Base-by-base conservation (phyloP, 2,113 vertebrate genomes). In the Phaetusa simplex region DNA sequence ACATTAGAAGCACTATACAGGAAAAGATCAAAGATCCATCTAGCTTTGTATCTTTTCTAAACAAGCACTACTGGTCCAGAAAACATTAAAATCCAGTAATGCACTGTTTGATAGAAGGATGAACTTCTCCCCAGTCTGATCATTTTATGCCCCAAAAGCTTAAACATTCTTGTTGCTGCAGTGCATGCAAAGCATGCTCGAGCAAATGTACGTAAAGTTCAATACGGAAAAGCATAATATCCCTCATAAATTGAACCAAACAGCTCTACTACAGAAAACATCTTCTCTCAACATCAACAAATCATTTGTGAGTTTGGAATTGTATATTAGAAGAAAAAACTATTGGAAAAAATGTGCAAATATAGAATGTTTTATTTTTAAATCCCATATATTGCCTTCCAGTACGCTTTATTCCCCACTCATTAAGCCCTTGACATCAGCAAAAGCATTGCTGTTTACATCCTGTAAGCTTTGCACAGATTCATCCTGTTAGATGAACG, bases 381-480 rank as follows among this genome's bases (percentile, higher is more conserved):
- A 56, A 61, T 27, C 27, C 21, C 26, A 36, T 29, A 34, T 66
- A 71, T 73, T 76, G 50, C 53, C 12, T 94, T 86, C 45, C 52
- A 95, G 72, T 47, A 82, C 34, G 86, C 59, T 97, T 92, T 34
- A 89, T 67, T 86, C 34, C 70, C 26, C 1, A 2, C 36, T 88
- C 67, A 70, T 16, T 4, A 94, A 89, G 79, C 22, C 26, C 65
- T 67, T 88, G 69, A 91, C 47, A 94, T 86, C 86, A 95, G 58
- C 89, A 93, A 56, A 96, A 93, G 14, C 55, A 61, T 56, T 52
- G 27, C 47, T 58, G 67, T 74, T 94, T 87, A 82, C 66, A 92
- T 83, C 73, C 86, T 72, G 59, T 81, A 82, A 87, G 88, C 73
- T 85, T 71, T 88, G 93, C 77, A 93, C 43, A 94, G 62, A 82